phyloP scores from a whole-genome alignment of 2,797 vertebrate genomes.

The Cossypha heuglini region DNA sequence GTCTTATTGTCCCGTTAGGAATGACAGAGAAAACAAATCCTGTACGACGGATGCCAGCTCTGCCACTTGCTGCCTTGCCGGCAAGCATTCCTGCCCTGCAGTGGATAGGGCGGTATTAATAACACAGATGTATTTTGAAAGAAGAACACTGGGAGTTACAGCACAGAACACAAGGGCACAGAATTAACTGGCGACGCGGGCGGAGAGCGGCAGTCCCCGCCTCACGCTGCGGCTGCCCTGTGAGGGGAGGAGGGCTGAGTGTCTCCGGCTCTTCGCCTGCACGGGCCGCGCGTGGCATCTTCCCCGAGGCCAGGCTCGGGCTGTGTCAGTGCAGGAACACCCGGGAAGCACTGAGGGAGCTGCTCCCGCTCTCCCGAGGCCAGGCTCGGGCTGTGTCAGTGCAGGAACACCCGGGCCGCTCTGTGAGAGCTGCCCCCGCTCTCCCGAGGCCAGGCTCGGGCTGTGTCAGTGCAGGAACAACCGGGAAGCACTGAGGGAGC shows the following conservation, averaged over 20 bases:
- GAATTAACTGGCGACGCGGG: accelerated
- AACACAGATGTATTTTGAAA: background rate
- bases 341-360: too few species aligned
- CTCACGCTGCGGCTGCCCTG: background rate
- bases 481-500: too few species aligned
- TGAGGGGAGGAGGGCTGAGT: too few species aligned
- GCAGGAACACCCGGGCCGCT: too few species aligned
- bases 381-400: too few species aligned
- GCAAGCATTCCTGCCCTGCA: background rate
- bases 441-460: too few species aligned
- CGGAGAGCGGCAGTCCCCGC: accelerated
- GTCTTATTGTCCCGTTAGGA: background rate
- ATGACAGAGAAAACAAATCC: background rate
- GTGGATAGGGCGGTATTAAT: background rate
- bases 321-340: too few species aligned
- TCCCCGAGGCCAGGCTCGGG: accelerated
- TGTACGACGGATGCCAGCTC: accelerated
- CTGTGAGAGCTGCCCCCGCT: background rate
- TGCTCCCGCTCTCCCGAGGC: too few species aligned
- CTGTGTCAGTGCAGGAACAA: too few species aligned
- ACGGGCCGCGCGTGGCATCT: accelerated
- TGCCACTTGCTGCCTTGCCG: background rate
- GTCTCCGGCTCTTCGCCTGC: too few species aligned
- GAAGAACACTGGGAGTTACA: accelerated
- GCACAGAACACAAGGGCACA: background rate